Evolutionary conservation across 2,113 vertebrate genomes (phyloP).

Genomic region (Esox niger): DNA sequence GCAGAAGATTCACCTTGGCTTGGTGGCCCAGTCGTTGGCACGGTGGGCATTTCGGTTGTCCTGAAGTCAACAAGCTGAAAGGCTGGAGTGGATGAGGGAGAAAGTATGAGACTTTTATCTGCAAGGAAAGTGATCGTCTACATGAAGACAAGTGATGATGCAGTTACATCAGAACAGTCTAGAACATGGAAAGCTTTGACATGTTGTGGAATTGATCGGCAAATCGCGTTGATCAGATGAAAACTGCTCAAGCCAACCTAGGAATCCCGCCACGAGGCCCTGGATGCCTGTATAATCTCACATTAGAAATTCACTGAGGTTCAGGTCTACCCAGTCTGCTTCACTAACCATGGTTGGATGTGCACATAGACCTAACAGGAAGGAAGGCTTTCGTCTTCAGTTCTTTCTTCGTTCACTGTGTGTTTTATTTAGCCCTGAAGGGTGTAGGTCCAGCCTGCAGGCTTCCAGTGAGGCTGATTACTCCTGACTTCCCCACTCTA

Average conservation of each 20-base stretch:
- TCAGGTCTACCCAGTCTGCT: neutral
- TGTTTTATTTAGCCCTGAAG: constrained; percentile 30
- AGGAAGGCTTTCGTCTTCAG: neutral
- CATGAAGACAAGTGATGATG: too few relatives aligned
- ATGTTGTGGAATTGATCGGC: too few relatives aligned
- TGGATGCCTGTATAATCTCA: neutral
- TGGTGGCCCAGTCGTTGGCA: constrained; percentile 27
- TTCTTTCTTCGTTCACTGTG: constrained; percentile 13
- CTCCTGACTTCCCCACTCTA: constrained; percentile 48
- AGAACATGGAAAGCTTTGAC: too few relatives aligned
- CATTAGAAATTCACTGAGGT: neutral
- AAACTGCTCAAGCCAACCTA: neutral
- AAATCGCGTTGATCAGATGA: neutral
- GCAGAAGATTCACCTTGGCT: constrained; percentile 52
- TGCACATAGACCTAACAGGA: constrained; percentile 20
- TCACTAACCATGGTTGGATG: neutral
- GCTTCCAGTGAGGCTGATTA: constrained; percentile 47
- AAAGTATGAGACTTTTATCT: neutral
- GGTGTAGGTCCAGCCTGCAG: constrained; percentile 36
- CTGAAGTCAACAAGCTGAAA: constrained; percentile 36
- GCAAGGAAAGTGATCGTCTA: neutral
- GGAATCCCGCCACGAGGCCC: too few relatives aligned
- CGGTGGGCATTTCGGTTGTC: constrained; percentile 37
- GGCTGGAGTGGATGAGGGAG: constrained; percentile 33
- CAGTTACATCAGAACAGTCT: too few relatives aligned